Evolutionary conservation across 2,113 vertebrate species (phyloP).

Genomic region (Ciconia stormi): DNA sequence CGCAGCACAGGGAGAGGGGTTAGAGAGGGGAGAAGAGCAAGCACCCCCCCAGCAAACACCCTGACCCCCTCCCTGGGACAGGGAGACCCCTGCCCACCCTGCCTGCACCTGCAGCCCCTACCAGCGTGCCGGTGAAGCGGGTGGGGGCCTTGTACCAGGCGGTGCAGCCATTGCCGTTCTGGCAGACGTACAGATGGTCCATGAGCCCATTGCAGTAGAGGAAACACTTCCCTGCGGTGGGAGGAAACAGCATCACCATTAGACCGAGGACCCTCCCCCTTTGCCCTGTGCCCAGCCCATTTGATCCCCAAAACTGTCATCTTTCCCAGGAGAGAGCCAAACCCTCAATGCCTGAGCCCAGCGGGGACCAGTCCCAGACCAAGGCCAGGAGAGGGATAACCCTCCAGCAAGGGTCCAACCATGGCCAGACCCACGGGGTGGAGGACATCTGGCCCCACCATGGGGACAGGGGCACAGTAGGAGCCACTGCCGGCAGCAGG

Average conservation of each 20-base stretch:
- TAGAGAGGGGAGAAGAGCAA: not conserved
- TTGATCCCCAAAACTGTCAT: not conserved
- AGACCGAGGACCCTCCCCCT: not conserved
- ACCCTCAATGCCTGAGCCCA: not conserved
- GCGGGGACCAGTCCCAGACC: not conserved
- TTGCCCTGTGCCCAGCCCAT: not conserved
- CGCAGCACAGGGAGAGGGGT: not conserved
- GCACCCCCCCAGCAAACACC: not conserved
- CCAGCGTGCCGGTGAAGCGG: constrained; percentile 89
- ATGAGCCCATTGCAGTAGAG: constrained; percentile 93
- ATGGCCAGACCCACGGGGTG: rapidly evolving
- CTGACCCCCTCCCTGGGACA: rapidly evolving
- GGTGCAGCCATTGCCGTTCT: constrained; percentile 81
- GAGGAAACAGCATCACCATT: not conserved
- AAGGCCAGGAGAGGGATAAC: not conserved
- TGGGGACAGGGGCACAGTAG: not conserved
- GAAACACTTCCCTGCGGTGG: constrained; percentile 88
- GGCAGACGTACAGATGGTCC: constrained; percentile 92
- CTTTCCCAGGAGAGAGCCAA: not conserved
- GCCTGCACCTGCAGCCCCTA: constrained; percentile 52
- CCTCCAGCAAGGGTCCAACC: not conserved
- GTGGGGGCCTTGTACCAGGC: constrained; percentile 88
- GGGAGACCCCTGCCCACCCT: not conserved
- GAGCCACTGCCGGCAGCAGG: not conserved
- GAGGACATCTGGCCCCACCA: not conserved